A percentile compares a stretch with the other conserved stretches of the same genome.
Conservation (phyloP, 2,113 vertebrate genomes). For the Pseudonaja textilis region DNA sequence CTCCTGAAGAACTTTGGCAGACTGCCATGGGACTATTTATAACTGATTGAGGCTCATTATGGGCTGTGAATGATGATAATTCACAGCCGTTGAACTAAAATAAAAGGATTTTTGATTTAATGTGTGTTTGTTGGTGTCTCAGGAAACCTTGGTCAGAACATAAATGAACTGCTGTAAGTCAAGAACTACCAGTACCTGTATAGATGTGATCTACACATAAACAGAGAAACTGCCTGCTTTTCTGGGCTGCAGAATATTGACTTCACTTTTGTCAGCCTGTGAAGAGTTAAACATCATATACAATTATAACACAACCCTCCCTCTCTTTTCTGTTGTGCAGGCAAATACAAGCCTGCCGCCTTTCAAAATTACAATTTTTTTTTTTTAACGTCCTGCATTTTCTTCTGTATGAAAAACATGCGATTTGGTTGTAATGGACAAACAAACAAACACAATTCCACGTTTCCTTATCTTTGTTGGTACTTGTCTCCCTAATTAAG, state of each 20-base stretch:
- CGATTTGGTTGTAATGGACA: slow-evolving; percentile 22
- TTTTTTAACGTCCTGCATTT: slow-evolving; percentile 35
- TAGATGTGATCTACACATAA: background rate
- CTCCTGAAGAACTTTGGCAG: too few species aligned
- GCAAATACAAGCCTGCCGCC: slow-evolving; percentile 25
- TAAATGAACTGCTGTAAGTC: background rate
- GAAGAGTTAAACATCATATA: slow-evolving; percentile 16
- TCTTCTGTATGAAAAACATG: slow-evolving; percentile 21
- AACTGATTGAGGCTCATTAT: too few species aligned
- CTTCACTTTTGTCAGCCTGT: background rate
- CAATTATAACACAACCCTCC: background rate
- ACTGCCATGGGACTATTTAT: too few species aligned
- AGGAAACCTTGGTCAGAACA: too few species aligned
- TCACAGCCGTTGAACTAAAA: too few species aligned
- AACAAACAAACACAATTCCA: slow-evolving; percentile 24
- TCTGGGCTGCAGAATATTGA: background rate
- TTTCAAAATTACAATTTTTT: slow-evolving; percentile 23
- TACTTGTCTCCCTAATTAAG: slow-evolving; percentile 60
- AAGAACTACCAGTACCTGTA: background rate
- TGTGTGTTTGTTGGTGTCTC: too few species aligned
- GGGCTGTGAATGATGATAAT: too few species aligned
- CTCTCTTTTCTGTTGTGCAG: slow-evolving; percentile 3
- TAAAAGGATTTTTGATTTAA: too few species aligned
- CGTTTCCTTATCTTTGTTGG: slow-evolving; percentile 55
- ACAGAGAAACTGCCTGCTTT: background rate